Conservation (phyloP, 30 jellyfish, hydroid and myxozoan genomes). For the Sanderia malayensis region DNA sequence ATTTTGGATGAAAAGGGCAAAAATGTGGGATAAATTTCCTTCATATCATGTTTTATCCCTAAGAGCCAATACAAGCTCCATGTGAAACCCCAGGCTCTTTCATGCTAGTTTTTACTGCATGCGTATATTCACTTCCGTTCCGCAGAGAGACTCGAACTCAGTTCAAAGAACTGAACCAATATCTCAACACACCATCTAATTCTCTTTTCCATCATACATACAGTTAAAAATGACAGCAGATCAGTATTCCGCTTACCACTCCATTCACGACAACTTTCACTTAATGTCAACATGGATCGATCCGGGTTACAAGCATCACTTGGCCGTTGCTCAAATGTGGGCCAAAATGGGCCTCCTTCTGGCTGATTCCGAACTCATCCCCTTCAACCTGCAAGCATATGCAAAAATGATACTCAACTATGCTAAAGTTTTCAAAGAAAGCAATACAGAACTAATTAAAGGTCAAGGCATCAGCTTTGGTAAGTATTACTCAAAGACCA, state of each 20-base stretch:
- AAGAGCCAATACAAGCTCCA: too few species aligned
- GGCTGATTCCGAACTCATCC: conserved; percentile 68
- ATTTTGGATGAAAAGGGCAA: too few species aligned
- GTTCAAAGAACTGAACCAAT: too few species aligned
- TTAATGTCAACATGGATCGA: conserved; percentile 76
- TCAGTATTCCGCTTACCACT: conserved; percentile 82
- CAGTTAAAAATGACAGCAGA: conserved; percentile 47
- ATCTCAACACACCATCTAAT: too few species aligned
- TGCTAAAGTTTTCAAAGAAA: conserved; percentile 23
- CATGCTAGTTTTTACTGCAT: too few species aligned
- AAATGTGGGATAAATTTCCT: too few species aligned
- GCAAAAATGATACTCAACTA: conserved; percentile 22
- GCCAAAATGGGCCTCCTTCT: conserved; percentile 62
- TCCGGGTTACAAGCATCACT: conserved; percentile 75
- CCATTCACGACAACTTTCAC: conserved; percentile 86
- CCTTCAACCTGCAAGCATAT: conserved; percentile 55
- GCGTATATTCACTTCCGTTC: too few species aligned
- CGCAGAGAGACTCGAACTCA: too few species aligned
- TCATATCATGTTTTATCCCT: too few species aligned
- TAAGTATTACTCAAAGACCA: conserved; percentile 4
- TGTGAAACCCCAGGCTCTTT: too few species aligned
- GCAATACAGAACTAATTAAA: conserved; percentile 13
- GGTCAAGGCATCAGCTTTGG: conserved; percentile 45
- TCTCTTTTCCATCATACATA: too few species aligned
- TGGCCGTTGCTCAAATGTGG: conserved; percentile 79